A percentile compares a stretch with the other conserved stretches of the same genome.
These are phyloP conservation scores for Cryptocephalus moraei DNA, from an alignment of 2,888 invertebrate genomes.

Conservation along the genomic window DNA sequence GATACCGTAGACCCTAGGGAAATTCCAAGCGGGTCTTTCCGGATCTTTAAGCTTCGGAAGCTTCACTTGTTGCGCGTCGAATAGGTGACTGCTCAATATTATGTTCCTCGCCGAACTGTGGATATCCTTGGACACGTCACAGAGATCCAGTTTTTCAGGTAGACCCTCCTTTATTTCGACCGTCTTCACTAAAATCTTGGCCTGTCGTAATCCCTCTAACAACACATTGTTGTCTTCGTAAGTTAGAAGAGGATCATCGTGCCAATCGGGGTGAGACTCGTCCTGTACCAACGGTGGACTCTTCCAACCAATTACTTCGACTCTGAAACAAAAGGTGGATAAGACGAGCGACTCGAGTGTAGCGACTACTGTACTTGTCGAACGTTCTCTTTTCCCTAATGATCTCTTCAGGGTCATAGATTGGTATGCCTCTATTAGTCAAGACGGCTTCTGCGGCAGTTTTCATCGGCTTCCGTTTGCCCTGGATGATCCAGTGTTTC, in stretches of 20 bases:
- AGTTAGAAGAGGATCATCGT: constrained; percentile 48
- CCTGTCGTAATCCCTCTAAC: constrained; percentile 65
- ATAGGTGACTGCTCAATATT: constrained; percentile 54
- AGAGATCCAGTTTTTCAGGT: constrained; percentile 46
- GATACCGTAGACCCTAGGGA: constrained; percentile 67
- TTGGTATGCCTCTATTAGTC: constrained; percentile 45
- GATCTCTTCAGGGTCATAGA: constrained; percentile 53
- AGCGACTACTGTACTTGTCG: constrained; percentile 18
- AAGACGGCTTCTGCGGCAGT: constrained; percentile 47
- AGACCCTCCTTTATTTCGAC: constrained; percentile 51
- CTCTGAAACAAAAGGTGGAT: constrained; percentile 20
- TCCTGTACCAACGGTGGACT: constrained; percentile 40
- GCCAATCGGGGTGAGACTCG: constrained; percentile 55
- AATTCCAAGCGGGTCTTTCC: constrained; percentile 57
- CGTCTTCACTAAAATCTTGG: constrained; percentile 72
- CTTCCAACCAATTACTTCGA: constrained; percentile 38
- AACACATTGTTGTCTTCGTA: constrained; percentile 54
- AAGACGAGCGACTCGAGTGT: neutral
- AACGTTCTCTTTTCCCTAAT: constrained; percentile 36
- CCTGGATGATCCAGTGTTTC: constrained; percentile 60
- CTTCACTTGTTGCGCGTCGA: constrained; percentile 70
- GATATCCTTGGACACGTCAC: constrained; percentile 42
- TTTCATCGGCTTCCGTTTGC: constrained; percentile 47
- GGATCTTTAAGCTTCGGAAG: constrained; percentile 64
- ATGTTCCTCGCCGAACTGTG: constrained; percentile 53